Evolutionary conservation across 2,113 vertebrate genomes (phyloP).

Genomic region (Lamprotornis superbus): DNA sequence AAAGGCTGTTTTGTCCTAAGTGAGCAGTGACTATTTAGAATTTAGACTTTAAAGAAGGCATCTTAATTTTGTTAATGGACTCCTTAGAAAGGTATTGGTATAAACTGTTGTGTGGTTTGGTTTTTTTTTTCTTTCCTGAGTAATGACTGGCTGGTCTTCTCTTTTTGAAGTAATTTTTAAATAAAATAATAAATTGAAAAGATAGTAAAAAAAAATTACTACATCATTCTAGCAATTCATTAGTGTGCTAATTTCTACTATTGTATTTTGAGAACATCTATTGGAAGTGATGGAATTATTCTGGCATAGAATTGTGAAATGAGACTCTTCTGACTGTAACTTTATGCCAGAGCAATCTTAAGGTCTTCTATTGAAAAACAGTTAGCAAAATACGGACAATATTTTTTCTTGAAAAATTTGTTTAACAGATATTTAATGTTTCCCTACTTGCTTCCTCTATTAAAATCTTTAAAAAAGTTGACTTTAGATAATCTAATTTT

Average conservation of each 20-base stretch:
- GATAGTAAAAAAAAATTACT: background rate
- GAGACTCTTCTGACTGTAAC: background rate
- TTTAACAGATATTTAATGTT: background rate
- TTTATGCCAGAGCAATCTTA: background rate
- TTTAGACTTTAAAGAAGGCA: background rate
- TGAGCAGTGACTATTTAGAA: background rate
- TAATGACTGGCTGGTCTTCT: background rate
- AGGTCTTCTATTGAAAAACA: background rate
- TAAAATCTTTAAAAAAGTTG: background rate
- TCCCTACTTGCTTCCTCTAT: background rate
- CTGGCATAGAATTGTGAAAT: background rate
- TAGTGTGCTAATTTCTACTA: background rate
- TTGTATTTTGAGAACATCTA: background rate
- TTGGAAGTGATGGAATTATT: background rate
- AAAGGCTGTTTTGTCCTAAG: background rate
- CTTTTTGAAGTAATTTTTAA: background rate
- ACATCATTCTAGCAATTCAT: background rate
- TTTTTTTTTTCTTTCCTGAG: background rate
- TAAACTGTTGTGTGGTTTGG: background rate
- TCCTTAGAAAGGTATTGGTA: background rate
- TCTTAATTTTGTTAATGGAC: background rate
- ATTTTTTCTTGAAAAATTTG: background rate
- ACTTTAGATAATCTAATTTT: background rate
- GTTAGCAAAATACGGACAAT: background rate
- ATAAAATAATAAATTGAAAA: background rate